Evolutionary conservation across 2,888 invertebrate genomes (phyloP), one percentile per base, ranked within the genome.

Genomic region (Cerastis rubricosa): DNA sequence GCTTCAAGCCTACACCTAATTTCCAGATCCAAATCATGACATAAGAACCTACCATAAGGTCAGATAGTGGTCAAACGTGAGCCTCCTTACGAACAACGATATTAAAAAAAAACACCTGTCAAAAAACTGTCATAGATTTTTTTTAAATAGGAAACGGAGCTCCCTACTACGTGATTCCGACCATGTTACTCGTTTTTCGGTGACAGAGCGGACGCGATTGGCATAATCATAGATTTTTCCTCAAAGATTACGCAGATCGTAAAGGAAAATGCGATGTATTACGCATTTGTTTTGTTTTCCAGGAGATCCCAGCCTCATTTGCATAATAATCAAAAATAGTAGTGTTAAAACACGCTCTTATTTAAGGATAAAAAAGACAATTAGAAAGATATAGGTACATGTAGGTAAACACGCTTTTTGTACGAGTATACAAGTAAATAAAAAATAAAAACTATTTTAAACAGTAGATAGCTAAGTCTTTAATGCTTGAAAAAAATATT

Each of bases 151-250:
- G 74, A 67, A 84, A 47, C 51, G 47, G 51, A 67, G 54, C 61
- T 57, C 0, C 11, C 1, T 80, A 80, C 74, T 40, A 40, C 63
- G 80, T 84, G 82, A 85, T 66, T 45, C 19, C 35, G 8, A 45
- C 17, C 68, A 75, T 47, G 68, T 71, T 40, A 61, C 19, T 69
- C 14, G 29, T 54, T 47, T 66, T 82, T 77, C 54, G 69, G 19
- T 68, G 70, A 81, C 78, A 54, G 43, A 47, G 45, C 65, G 67
- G 11, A 68, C 75, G 25, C 57, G 61, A 0, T 25, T 45, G 68
- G 78, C 65, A 84, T 84, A 68, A 68, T 67, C 19, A 65, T 45
- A 25, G 9, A 61, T n/a, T 74, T 83, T 85, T 84, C 86, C 83
- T 84, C 40, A 2, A 61, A 61, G 83, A 85, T 82, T 82, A 82